Evolutionary conservation across 2,797 vertebrate genomes (phyloP).

Genomic region (Pangasius mekongensis): DNA sequence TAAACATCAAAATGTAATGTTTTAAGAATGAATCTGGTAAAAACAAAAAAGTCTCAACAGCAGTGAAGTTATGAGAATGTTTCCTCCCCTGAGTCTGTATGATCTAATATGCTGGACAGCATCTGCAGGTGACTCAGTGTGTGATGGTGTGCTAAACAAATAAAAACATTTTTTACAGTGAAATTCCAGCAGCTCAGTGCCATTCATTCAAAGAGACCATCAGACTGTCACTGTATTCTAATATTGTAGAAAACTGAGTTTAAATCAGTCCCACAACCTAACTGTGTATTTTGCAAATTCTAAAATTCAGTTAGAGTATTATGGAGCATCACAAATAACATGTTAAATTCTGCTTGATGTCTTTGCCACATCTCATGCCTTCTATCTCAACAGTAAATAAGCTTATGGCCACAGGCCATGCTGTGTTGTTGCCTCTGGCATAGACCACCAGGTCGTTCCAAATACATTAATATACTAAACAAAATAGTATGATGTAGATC

Average conservation of each 20-base stretch:
- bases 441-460: constrained; percentile 73
- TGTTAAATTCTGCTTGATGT: background rate
- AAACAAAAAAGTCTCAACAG: background rate
- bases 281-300: too few species aligned
- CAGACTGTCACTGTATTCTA: constrained; percentile 18
- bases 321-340: too few species aligned
- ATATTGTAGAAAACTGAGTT: constrained; percentile 20
- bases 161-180: constrained; percentile 19
- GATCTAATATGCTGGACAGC: constrained; percentile 49
- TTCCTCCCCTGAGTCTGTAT: constrained; percentile 10
- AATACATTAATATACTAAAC: constrained; percentile 67
- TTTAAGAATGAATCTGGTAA: too few species aligned
- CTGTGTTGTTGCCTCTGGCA: constrained; percentile 65
- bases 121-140: constrained; percentile 37
- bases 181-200: constrained; percentile 30
- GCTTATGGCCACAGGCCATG: constrained; percentile 66
- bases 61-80: constrained; percentile 24
- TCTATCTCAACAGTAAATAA: constrained; percentile 57
- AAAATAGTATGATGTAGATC: constrained; percentile 33
- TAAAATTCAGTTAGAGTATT: too few species aligned
- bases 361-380: constrained; percentile 47
- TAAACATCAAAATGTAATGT: too few species aligned
- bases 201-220: constrained; percentile 40
- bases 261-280: background rate
- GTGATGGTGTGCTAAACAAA: constrained; percentile 51